Evolutionary conservation across 2,797 vertebrate species (phyloP), one percentile per base, ranked within the genome.

Genomic region (Thalassophryne amazonica): DNA sequence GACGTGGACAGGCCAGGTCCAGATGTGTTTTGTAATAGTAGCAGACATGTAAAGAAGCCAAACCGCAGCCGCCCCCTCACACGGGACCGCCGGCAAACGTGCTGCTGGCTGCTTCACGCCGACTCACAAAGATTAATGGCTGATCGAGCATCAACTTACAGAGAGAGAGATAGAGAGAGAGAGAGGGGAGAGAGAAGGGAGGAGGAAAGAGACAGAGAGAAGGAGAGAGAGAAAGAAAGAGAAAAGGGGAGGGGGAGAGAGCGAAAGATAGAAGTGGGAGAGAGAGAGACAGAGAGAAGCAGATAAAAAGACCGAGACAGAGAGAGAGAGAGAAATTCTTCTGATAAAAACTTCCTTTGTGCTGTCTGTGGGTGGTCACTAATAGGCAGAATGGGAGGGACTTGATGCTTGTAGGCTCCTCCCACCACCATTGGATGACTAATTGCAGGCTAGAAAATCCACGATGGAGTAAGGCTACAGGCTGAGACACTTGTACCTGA

Each of bases 51-150:
- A 35, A 65, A 52, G 46, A 22, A 40, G 50, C 42, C 59, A n/a
- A n/a, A n/a, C n/a, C n/a, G n/a, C n/a, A 29, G 37, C 46, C 38
- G 57, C 35, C 45, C 47, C 58, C 51, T 57, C 48, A 69, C 48
- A 48, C 3, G 13, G 24, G 21, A 7, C 55, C 21, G 59, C 73
- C 68, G 66, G 80, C 69, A 71, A 68, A 62, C 69, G 62, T 74
- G 63, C 73, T 74, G 67, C 70, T 69, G 63, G 60, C 67, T 58
- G 67, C 77, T 69, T 77, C 64, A 77, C 34, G 41, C 53, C 11
- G 25, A 60, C 51, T 69, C 72, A 66, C 45, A 70, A 61, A 60
- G 67, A 74, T 69, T 77, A 72, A 69, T 32, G 17, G 51, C 27
- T 9, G 33, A 63, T 72, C 33, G 38, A n/a, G 77, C 53, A 60